Base-by-base conservation (phyloP, 1,140 invertebrate species). In the Musca vetustissima region DNA sequence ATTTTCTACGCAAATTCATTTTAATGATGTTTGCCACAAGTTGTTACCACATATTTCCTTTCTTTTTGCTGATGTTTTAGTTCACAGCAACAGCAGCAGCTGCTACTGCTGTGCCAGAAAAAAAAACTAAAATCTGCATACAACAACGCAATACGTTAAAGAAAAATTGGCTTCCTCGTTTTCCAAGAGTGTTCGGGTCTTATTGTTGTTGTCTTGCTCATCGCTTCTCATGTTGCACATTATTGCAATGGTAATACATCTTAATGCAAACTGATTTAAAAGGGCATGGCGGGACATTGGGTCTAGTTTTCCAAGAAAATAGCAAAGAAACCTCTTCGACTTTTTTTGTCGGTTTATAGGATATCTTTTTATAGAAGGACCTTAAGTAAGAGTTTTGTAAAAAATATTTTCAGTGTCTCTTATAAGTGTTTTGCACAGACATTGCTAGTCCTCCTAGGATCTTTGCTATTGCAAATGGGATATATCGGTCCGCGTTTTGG, bases 1-100 rank as follows among this genome's bases (percentile, higher is more conserved):
- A 52, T 22, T 52, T 22, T 52, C 21, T 61, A 61, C 57, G 57
- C 57, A 61, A 61, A 61, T 61, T 61, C 57, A 36, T 61, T 61
- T 61, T 61, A 61, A 61, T 61, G 57, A 61, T 61, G 57, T 61
- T 61, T 61, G 53, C 53, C 53, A 57, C 53, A 57, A 57, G 53
- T 57, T 57, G 57, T 61, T 61, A 19, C 28, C 57, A 61, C 57
- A 57, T 57, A 36, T 61, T 55, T 43, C 36, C 36, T 43, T 43
- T 43, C 4, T 43, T 61, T 61, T n/a, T 19, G 17, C n/a, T 36
- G 25, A 36, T 61, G 19, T 61, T 55, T 55, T 55, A 7, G 36
- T 43, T 11, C 13, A 11, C 36, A 43, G 36, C 36, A 32, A 32
- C 28, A 32, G 28, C 28, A 32, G 4, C 28, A 32, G 28, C 36